Base-by-base conservation (phyloP, 2,797 vertebrate species). In the Agapornis canus region DNA sequence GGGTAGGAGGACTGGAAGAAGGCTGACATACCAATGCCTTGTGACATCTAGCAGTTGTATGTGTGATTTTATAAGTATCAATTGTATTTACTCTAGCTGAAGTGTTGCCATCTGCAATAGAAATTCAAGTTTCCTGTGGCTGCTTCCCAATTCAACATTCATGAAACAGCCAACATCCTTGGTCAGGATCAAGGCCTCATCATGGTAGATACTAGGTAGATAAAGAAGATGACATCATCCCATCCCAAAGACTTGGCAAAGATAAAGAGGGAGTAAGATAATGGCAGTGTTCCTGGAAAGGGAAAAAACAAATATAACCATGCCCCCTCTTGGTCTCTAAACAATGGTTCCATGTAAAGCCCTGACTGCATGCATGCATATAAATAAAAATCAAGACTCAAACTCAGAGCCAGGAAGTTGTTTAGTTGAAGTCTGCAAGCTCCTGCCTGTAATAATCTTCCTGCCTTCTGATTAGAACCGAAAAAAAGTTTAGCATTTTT, bases 361-460 rank as follows among this genome's bases (percentile, higher is more conserved):
- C 10, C 22, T 84, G 45, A 47, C 49, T 82, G 54, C 32, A 63
- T 66, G 64, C 89, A 64, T 47, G 48, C 65, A 45, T 1, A 1
- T 86, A 88, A 94, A 59, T 70, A 91, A 54, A 92, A 90, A 94
- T n/a, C 81, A 91, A 95, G 89, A 87, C 90, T 85, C 56, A 78
- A 49, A 91, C 29, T 66, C 17, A 47, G 89, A 83, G 75, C 47
- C 2, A 0, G 82, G 71, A 92, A 95, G 77, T 90, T 95, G 65
- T 89, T 94, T 87, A 86, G 76, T 68, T 86, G 45, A 80, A 87
- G 73, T 77, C 94, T 96, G 71, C 52, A 70, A 64, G 83, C 71
- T 90, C 51, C 77, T 88, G 79, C 48, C 82, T 97, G n/a, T 96
- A 96, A 90, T 96, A 96, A 94, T 71, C 60, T 77, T 94, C 81